Percentiles rank a stretch among this genome's conserved stretches.
phyloP scores from a whole-genome alignment of 2,888 invertebrate genomes.

The Caenorhabditis sulstoni region DNA sequence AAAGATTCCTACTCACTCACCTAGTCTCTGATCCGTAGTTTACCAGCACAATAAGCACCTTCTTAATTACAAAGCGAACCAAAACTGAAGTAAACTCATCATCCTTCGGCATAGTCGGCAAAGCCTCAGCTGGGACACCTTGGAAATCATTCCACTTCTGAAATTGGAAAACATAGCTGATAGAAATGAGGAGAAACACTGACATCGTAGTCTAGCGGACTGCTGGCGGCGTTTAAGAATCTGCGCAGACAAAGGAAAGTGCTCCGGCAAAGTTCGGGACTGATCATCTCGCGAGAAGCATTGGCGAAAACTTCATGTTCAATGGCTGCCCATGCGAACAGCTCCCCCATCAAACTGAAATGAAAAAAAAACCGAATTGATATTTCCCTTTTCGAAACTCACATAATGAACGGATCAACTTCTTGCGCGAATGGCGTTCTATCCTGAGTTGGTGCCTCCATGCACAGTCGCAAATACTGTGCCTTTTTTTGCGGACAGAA shows the following conservation, averaged over 20 bases:
- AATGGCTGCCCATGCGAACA: constrained; percentile 67
- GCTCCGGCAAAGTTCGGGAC: constrained; percentile 63
- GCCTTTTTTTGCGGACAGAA: constrained; percentile 52
- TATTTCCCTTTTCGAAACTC: constrained; percentile 10
- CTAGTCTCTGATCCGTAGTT: constrained; percentile 68
- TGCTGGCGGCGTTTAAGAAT: constrained; percentile 62
- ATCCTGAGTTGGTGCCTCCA: constrained; percentile 61
- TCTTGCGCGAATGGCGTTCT: constrained; percentile 32
- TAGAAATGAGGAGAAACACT: not conserved
- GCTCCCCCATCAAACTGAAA: constrained; percentile 68
- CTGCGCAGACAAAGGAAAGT: constrained; percentile 62
- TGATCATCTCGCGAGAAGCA: constrained; percentile 88
- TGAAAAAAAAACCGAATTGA: not conserved
- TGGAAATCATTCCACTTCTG: constrained; percentile 59
- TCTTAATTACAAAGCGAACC: constrained; percentile 84
- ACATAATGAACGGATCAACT: constrained; percentile 69
- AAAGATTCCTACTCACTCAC: not conserved
- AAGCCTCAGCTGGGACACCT: constrained; percentile 28
- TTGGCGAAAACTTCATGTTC: constrained; percentile 81
- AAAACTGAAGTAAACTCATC: constrained; percentile 58
- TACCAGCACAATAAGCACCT: constrained; percentile 85
- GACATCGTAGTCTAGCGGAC: constrained; percentile 55
- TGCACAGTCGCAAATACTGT: constrained; percentile 57
- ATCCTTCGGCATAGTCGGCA: constrained; percentile 61
- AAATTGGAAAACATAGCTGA: constrained; percentile 3